Conservation (phyloP, 2,797 vertebrate genomes). For the Chromobotia macracanthus region DNA sequence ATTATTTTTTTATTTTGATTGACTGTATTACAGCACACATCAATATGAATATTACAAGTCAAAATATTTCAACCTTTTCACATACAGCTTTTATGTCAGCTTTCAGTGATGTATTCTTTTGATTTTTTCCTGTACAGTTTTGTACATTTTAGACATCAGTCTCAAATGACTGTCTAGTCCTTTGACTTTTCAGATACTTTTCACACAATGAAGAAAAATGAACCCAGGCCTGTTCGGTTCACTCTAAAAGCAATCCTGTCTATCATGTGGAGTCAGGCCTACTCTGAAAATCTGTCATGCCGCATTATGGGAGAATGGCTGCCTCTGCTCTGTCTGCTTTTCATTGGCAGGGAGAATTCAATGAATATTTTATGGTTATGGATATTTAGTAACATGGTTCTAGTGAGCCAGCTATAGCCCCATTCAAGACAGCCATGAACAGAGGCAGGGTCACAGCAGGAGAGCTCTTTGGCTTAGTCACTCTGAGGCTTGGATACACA, state of each 20-base stretch:
- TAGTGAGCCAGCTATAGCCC: conserved; percentile 28
- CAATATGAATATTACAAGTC: background rate
- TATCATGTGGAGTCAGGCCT: conserved; percentile 42
- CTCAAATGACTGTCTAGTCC: conserved; percentile 36
- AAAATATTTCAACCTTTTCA: background rate
- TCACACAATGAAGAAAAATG: conserved; percentile 47
- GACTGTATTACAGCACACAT: background rate
- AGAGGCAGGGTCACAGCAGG: conserved; percentile 22
- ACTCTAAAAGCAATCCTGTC: conserved; percentile 31
- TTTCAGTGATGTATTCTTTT: background rate
- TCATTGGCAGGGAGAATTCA: conserved; percentile 44
- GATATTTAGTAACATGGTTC: conserved; percentile 46
- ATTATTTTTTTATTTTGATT: no score
- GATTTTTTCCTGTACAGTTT: conserved; percentile 24
- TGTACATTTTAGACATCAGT: conserved; percentile 42
- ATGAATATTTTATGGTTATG: conserved; percentile 55
- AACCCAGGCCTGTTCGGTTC: conserved; percentile 34
- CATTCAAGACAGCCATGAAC: conserved; percentile 16
- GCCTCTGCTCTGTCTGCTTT: conserved; percentile 45
- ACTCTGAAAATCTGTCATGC: conserved; percentile 48
- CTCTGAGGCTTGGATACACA: conserved; percentile 9
- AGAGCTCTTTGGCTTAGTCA: conserved; percentile 11
- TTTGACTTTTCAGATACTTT: conserved; percentile 39
- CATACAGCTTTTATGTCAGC: background rate
- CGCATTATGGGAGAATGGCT: conserved; percentile 38